These are phyloP conservation scores for Pristionchus fissidentatus DNA, from an alignment of 2,888 invertebrate genomes.

Conservation along the genomic window DNA sequence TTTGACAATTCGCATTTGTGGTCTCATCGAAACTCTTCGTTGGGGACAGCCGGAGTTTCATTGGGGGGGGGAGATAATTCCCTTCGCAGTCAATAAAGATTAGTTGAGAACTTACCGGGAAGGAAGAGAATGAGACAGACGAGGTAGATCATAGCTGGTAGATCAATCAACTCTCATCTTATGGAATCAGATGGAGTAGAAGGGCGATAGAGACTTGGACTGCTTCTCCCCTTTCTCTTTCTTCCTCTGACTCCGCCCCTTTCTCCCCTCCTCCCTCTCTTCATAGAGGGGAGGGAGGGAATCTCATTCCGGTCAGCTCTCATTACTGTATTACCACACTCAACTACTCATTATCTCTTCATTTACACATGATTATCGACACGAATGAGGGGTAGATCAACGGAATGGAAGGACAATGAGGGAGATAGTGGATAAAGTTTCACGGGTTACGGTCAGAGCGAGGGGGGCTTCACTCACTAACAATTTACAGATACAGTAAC, in stretches of 20 bases:
- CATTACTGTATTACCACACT: constrained; percentile 41
- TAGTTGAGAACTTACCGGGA: background rate
- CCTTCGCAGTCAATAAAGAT: background rate
- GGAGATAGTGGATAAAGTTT: too few species aligned
- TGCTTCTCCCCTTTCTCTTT: background rate
- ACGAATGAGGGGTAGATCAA: constrained; percentile 33
- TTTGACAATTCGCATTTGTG: background rate
- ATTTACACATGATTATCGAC: constrained; percentile 41
- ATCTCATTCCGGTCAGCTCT: constrained; percentile 44
- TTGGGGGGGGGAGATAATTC: too few species aligned
- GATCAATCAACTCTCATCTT: too few species aligned
- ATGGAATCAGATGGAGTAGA: constrained; percentile 4
- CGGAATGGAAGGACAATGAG: background rate
- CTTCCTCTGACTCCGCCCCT: constrained; percentile 4
- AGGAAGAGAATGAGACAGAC: background rate
- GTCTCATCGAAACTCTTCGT: background rate
- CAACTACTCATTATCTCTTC: constrained; percentile 38
- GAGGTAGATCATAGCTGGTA: constrained; percentile 11
- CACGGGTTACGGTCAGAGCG: too few species aligned
- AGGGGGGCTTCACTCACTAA: too few species aligned
- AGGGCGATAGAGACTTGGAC: background rate
- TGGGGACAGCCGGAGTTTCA: too few species aligned
- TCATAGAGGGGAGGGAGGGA: background rate
- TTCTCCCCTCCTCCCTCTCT: constrained; percentile 12
- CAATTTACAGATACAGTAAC: constrained; percentile 14